Evolutionary conservation across 2,113 vertebrate species (phyloP).

Genomic region (Carettochelys insculpta): DNA sequence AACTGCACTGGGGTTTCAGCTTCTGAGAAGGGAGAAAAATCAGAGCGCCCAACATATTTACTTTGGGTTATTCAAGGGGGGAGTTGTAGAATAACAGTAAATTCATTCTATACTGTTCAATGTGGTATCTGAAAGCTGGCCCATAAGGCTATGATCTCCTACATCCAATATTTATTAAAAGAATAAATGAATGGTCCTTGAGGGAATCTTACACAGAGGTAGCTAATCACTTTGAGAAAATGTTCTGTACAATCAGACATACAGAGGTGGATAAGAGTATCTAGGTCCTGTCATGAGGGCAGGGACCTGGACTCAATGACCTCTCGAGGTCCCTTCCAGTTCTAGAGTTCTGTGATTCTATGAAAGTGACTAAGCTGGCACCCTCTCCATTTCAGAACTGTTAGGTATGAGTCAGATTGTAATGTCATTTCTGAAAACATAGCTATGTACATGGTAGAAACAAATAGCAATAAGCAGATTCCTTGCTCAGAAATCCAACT

Average conservation of each 20-base stretch:
- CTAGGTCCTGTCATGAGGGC: not conserved
- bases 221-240: slow-evolving; percentile 5
- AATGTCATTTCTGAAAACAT: not conserved
- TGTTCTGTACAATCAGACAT: not conserved
- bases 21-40: slow-evolving; percentile 38
- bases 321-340: too few species aligned
- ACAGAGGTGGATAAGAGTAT: not conserved
- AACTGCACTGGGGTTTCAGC: not conserved
- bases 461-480: not conserved
- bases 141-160: slow-evolving; percentile 29
- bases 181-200: slow-evolving; percentile 22
- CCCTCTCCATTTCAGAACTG: not conserved
- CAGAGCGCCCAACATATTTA: not conserved
- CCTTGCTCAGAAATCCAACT: not conserved
- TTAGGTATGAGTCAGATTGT: not conserved
- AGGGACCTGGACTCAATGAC: too few species aligned
- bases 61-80: not conserved
- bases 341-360: too few species aligned
- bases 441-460: not conserved
- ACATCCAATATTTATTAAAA: slow-evolving; percentile 20
- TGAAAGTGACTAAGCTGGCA: not conserved
- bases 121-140: not conserved
- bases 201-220: not conserved
- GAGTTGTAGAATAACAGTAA: slow-evolving; percentile 30
- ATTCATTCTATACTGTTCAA: slow-evolving; percentile 24